Base-by-base conservation (phyloP, 2,888 invertebrate genomes). In the Sinelater perroti region DNA sequence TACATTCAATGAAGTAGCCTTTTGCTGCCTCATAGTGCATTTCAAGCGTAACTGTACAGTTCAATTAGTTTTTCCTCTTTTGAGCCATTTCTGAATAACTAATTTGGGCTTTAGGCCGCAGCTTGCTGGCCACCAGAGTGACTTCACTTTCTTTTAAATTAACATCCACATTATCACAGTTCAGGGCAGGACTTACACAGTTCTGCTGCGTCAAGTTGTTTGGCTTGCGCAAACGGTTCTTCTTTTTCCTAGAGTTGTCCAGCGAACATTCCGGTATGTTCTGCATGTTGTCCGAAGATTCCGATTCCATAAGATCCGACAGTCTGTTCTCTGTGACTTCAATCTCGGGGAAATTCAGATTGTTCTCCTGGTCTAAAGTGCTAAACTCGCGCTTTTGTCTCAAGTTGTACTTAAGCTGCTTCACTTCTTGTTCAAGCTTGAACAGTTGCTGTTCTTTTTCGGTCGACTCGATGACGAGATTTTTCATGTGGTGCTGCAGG, bases 351-450 rank as follows among this genome's bases (percentile, higher is more conserved):
- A n/a, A 6, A 40, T 1, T 4, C 1, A 11, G 18, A 6, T 13
- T 16, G 2, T 2, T 11, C 18, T 36, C 18, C 8, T 13, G 13
- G 13, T 40, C 24, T 40, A 24, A 6, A 11, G 2, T 7, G 4
- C 40, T 24, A 24, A 24, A 40, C n/a, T 40, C 24, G 8, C 40
- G 40, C n/a, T 24, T 40, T 7, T 24, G 18, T 28, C 10, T 38
- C 16, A 38, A 6, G 31, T 45, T 45, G 2, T 46, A 38, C n/a
- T 46, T 45, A 11, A 58, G 31, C 13, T 58, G 21, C 30, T 65
- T 64, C 24, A 79, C 72, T 68, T 80, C 76, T 4, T 70, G 47
- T 60, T 81, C 80, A 7, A 80, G 71, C 14, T 75, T 69, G 51
- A 73, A 75, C 13, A 80, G 65, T 44, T 66, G 60, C 45, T 67